Conservation (phyloP, 1,140 invertebrate species). For the Mesaphorura yosii region DNA sequence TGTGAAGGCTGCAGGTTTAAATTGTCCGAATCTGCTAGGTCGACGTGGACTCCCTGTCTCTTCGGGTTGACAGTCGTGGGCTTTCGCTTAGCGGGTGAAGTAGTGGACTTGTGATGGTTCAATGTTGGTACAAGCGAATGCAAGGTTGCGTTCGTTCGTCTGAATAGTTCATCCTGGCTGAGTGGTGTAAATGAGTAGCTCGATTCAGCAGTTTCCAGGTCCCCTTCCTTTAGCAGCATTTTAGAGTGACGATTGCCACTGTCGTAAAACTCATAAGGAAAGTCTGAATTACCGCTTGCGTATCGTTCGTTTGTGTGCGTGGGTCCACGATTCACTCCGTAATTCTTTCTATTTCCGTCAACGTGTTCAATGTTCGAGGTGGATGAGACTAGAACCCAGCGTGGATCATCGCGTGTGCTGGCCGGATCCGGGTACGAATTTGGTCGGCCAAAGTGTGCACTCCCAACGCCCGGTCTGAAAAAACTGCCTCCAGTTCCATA, state of each 20-base stretch:
- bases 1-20: too few species aligned
- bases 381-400: slow-evolving; percentile 28
- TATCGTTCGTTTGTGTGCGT: not conserved
- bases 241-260: too few species aligned
- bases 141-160: slow-evolving; percentile 21
- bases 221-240: too few species aligned
- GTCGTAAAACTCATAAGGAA: slow-evolving; percentile 2
- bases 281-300: not conserved
- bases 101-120: not conserved
- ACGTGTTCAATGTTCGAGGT: not conserved
- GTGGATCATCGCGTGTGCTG: slow-evolving; percentile 18
- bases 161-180: slow-evolving; percentile 26
- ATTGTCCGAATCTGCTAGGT: too few species aligned
- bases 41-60: too few species aligned
- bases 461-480: too few species aligned
- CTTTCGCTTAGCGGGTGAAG: not conserved
- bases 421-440: slow-evolving; percentile 16
- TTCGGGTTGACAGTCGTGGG: not conserved
- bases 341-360: not conserved
- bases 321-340: not conserved
- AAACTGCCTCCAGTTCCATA: too few species aligned
- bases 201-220: too few species aligned
- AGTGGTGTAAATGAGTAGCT: not conserved
- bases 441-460: not conserved
- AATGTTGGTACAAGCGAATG: slow-evolving; percentile 19